Conservation (phyloP, 30 jellyfish, hydroid and myxozoan genomes). For the Catostylus mosaicus region DNA sequence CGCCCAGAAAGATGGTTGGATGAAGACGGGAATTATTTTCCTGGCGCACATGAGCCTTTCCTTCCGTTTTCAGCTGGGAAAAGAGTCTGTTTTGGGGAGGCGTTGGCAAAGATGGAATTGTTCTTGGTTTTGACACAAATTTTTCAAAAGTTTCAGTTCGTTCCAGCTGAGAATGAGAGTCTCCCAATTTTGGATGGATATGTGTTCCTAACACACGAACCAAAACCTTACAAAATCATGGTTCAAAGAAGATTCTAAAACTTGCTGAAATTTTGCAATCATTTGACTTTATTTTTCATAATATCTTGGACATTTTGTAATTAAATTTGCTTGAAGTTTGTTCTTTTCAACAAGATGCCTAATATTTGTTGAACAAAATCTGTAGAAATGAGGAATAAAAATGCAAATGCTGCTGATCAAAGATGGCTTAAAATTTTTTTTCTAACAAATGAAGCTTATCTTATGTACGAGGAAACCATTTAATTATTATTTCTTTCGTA, state of each 20-base stretch:
- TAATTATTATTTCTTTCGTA: too few species aligned
- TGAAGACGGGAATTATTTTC: conserved; percentile 24
- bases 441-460: too few species aligned
- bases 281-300: too few species aligned
- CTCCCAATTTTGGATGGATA: conserved; percentile 33
- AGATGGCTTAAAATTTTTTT: too few species aligned
- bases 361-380: too few species aligned
- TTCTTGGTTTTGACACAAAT: conserved; percentile 26
- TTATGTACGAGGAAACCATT: too few species aligned
- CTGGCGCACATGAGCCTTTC: conserved; percentile 18
- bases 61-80: conserved; percentile 64
- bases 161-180: conserved; percentile 11
- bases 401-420: too few species aligned
- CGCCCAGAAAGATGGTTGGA: conserved; percentile 66
- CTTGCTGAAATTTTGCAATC: too few species aligned
- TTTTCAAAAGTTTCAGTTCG: conserved; percentile 24
- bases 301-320: too few species aligned
- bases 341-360: too few species aligned
- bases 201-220: conserved; percentile 54
- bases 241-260: conserved; percentile 13
- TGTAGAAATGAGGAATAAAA: too few species aligned
- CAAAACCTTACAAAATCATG: conserved; percentile 20
- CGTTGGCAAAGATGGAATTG: conserved; percentile 59
- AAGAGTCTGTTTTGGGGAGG: conserved; percentile 62
- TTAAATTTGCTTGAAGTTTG: too few species aligned